A percentile compares a stretch with the other conserved stretches of the same genome.
Evolutionary conservation across 2,113 vertebrate genomes (phyloP).

Genomic region (Pogonocichla stellata): DNA sequence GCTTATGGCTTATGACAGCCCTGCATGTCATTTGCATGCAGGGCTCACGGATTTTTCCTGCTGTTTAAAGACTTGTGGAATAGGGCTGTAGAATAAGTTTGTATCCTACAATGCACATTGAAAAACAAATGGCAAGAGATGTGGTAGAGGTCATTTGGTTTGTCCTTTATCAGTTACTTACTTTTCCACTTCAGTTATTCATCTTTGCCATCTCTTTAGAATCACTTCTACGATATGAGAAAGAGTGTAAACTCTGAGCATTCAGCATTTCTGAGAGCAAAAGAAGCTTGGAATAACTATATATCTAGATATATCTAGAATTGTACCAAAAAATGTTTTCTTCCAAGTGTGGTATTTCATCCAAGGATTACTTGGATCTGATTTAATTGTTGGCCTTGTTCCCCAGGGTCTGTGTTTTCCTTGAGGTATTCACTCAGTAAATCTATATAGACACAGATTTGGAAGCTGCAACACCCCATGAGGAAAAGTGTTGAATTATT

Average conservation of each 20-base stretch:
- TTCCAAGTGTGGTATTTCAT: not conserved
- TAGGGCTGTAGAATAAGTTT: not conserved
- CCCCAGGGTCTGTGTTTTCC: not conserved
- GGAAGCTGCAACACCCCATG: not conserved
- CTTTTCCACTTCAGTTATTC: not conserved
- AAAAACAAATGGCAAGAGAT: not conserved
- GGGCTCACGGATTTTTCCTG: not conserved
- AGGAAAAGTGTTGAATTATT: not conserved
- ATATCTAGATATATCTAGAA: not conserved
- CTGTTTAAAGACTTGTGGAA: not conserved
- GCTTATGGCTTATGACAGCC: not conserved
- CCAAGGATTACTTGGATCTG: not conserved
- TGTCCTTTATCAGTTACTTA: not conserved
- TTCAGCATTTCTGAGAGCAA: not conserved
- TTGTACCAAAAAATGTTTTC: not conserved
- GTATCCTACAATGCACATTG: not conserved
- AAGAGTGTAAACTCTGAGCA: not conserved
- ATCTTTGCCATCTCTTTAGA: not conserved
- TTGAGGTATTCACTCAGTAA: not conserved
- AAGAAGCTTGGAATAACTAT: not conserved
- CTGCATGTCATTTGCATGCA: not conserved
- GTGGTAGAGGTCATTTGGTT: not conserved
- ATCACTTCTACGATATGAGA: not conserved
- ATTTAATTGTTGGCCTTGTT: not conserved
- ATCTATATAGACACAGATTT: not conserved